Percentiles rank a stretch among this genome's conserved stretches.
These are phyloP conservation scores for Axinella damicornis DNA, from an alignment of 37 sponge, comb jelly and placozoan genomes.

Conservation along the genomic window DNA sequence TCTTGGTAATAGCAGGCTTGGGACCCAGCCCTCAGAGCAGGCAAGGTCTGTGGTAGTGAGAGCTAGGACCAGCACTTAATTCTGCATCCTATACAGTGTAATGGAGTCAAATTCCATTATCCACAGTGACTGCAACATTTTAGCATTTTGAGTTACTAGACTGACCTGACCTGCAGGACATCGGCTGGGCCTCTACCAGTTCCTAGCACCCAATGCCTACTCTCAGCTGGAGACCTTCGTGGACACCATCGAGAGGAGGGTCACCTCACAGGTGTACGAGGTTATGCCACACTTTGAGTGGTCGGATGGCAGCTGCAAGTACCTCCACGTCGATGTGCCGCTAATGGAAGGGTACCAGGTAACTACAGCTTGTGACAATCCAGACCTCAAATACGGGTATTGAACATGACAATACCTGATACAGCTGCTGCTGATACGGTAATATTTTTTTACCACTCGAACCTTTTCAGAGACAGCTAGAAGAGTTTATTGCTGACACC, in stretches of 20 bases:
- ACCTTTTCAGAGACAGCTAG: conserved; percentile 14
- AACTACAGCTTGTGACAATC: no score
- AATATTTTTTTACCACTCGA: not conserved
- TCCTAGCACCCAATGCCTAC: conserved; percentile 60
- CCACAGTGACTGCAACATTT: not conserved
- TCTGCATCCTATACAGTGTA: no score
- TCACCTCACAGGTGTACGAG: conserved; percentile 53
- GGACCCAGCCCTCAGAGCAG: no score
- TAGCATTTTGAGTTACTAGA: not conserved
- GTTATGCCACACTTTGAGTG: conserved; percentile 60
- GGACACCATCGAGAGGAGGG: conserved; percentile 12
- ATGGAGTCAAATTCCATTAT: no score
- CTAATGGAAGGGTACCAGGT: conserved; percentile 30
- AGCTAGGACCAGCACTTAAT: no score
- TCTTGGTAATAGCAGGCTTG: no score
- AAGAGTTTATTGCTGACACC: not conserved
- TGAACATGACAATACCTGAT: no score
- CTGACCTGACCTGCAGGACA: conserved; percentile 6
- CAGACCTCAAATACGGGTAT: no score
- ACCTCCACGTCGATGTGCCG: conserved; percentile 62
- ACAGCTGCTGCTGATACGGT: no score
- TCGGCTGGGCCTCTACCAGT: conserved; percentile 27
- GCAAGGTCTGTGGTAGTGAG: no score
- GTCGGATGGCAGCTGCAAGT: conserved; percentile 45
- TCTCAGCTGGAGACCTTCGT: conserved; percentile 24